These are phyloP conservation scores for Macrotrachela quadricornifera DNA, from an alignment of 1,140 invertebrate genomes.

Conservation along the genomic window DNA sequence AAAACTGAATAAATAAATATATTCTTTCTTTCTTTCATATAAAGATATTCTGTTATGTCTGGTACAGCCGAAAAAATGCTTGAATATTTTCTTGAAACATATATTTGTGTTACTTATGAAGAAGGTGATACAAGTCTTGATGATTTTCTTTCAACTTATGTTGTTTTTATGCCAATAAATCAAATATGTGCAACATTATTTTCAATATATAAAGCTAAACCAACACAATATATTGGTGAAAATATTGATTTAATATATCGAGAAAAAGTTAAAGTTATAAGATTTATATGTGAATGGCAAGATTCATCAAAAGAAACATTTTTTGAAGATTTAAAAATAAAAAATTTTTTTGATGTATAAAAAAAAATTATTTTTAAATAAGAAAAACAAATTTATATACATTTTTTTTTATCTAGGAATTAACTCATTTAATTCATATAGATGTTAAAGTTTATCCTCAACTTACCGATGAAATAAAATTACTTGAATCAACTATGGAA, in stretches of 20 bases:
- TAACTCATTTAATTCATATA: constrained; percentile 43
- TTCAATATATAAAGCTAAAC: constrained; percentile 30
- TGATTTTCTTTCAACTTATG: constrained; percentile 62
- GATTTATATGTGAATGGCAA: constrained; percentile 56
- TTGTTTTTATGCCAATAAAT: constrained; percentile 58
- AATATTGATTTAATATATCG: no score
- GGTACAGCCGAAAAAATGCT: constrained; percentile 66
- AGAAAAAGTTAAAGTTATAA: constrained; percentile 38
- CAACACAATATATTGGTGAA: neutral
- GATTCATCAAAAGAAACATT: constrained; percentile 47
- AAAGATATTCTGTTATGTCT: constrained; percentile 67
- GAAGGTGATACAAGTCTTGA: constrained; percentile 49
- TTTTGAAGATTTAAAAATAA: constrained; percentile 47
- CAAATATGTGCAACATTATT: constrained; percentile 51
- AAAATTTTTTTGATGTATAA: constrained; percentile 13
- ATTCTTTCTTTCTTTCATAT: neutral
- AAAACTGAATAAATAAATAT: neutral
- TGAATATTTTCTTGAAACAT: constrained; percentile 59
- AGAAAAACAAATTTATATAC: no score
- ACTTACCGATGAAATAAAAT: constrained; percentile 23
- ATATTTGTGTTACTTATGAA: constrained; percentile 38
- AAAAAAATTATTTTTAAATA: no score
- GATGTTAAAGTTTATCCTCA: constrained; percentile 24
- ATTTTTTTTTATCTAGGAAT: constrained; percentile 33
- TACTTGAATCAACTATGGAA: constrained; percentile 18